Percentiles rank a stretch among this genome's conserved stretches.
These are phyloP conservation scores for Microctenopoma lineatum DNA, from an alignment of 2,797 vertebrate species.

Conservation along the genomic window DNA sequence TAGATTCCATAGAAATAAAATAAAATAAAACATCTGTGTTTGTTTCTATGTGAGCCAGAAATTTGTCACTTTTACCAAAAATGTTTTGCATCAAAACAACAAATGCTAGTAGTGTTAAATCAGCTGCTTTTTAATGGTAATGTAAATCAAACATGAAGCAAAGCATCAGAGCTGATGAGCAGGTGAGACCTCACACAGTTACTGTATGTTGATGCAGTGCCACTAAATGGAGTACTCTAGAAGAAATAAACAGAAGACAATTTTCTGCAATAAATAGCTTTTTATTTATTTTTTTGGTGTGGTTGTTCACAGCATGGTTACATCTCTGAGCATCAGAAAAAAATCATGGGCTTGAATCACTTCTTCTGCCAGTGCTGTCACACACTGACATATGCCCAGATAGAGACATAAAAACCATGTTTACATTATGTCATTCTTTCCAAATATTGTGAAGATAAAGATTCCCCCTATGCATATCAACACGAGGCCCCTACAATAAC, in stretches of 20 bases:
- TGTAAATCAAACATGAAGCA: constrained; percentile 43
- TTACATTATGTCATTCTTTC: background rate
- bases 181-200: constrained; percentile 73
- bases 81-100: constrained; percentile 62
- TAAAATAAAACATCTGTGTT: constrained; percentile 52
- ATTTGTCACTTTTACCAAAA: constrained; percentile 38
- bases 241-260: constrained; percentile 28
- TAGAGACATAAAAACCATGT: constrained; percentile 9
- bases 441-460: background rate
- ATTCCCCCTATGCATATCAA: constrained; percentile 14
- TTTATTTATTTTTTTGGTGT: background rate
- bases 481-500: background rate
- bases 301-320: constrained; percentile 1
- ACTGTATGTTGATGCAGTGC: constrained; percentile 22
- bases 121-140: constrained; percentile 51
- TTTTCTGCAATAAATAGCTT: background rate
- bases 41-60: constrained; percentile 42
- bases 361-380: constrained; percentile 13
- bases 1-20: constrained; percentile 35
- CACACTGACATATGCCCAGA: background rate
- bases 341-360: constrained; percentile 4
- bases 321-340: constrained; percentile 4
- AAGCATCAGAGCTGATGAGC: constrained; percentile 28
- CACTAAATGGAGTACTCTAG: constrained; percentile 27
- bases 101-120: constrained; percentile 60